Conservation (phyloP, 2,113 vertebrate species). For the Hippolais icterina region DNA sequence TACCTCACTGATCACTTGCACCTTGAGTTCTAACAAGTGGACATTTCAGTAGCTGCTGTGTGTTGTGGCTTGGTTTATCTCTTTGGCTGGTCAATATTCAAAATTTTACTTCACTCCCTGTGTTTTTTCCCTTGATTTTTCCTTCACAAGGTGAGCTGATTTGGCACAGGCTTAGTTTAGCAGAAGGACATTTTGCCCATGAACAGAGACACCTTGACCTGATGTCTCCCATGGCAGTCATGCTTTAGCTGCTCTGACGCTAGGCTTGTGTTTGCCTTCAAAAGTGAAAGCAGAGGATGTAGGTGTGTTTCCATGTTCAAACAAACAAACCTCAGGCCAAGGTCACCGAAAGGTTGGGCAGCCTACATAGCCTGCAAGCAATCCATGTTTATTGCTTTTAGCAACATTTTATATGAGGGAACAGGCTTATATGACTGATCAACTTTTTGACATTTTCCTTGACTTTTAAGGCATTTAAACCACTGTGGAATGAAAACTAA, state of each 20-base stretch:
- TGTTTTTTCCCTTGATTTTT: neutral
- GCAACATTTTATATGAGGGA: neutral
- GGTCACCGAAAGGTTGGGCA: neutral
- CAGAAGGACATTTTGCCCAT: neutral
- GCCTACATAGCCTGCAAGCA: neutral
- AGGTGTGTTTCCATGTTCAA: neutral
- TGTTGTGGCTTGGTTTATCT: neutral
- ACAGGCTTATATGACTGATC: neutral
- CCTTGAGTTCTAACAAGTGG: accelerated
- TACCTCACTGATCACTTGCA: neutral
- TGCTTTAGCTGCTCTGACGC: neutral
- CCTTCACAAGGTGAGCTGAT: neutral
- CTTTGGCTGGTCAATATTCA: neutral
- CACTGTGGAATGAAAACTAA: neutral
- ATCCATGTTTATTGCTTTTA: neutral
- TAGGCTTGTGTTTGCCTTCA: neutral
- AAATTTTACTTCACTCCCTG: neutral
- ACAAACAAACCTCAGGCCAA: neutral
- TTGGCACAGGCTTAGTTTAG: neutral
- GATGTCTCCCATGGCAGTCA: neutral
- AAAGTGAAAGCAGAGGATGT: slow-evolving; percentile 4
- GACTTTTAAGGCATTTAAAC: neutral
- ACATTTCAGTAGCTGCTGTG: neutral
- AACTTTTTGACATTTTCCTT: neutral
- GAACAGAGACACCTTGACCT: neutral